phyloP scores from a whole-genome alignment of 53 echinoderm and acorn worm species.

The Crossaster papposus region DNA sequence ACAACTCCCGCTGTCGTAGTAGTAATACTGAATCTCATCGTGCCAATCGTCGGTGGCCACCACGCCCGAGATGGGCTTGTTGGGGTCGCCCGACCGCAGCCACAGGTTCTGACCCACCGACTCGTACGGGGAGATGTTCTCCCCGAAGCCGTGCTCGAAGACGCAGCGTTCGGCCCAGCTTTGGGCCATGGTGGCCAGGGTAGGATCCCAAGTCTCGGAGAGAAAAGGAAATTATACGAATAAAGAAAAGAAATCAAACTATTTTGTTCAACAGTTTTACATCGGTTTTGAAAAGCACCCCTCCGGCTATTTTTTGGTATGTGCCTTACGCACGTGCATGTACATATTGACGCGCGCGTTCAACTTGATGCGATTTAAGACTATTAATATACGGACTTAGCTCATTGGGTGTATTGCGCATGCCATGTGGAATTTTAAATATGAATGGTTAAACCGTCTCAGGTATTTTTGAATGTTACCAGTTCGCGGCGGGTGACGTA shows the following conservation, averaged over 20 bases:
- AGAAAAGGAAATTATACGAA: background rate
- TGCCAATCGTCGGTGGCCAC: conserved; percentile 68
- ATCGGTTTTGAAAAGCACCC: no score
- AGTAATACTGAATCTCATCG: conserved; percentile 63
- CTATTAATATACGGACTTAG: no score
- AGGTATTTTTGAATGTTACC: no score
- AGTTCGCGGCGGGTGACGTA: no score
- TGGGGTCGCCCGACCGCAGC: conserved; percentile 51
- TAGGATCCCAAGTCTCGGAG: conserved; percentile 72
- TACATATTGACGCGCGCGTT: no score
- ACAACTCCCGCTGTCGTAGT: conserved; percentile 55
- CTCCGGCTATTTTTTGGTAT: no score
- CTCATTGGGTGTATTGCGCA: no score
- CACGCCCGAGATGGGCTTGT: conserved; percentile 57
- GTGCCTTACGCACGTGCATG: no score
- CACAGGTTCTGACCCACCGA: conserved; percentile 74
- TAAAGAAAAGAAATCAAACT: background rate
- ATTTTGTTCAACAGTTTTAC: background rate
- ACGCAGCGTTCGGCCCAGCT: conserved; percentile 66
- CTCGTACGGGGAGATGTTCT: conserved; percentile 61
- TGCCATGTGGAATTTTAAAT: no score
- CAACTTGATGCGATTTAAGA: no score
- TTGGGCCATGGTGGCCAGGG: conserved; percentile 68
- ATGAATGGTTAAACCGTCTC: no score
- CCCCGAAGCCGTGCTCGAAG: conserved; percentile 62